Evolutionary conservation across 2,888 invertebrate species (phyloP).

Genomic region (Auanema freiburgensis): DNA sequence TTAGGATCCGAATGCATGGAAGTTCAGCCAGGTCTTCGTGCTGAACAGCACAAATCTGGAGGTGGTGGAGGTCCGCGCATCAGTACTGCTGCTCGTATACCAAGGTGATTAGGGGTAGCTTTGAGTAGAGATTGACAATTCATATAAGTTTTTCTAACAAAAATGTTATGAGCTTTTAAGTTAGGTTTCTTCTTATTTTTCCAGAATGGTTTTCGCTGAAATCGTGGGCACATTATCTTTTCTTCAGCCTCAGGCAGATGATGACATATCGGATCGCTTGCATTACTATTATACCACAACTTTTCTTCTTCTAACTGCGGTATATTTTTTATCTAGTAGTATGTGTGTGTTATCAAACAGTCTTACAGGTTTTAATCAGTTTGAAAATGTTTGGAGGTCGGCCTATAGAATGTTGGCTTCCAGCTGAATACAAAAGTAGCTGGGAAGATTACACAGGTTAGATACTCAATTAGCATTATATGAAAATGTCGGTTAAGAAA

Average conservation of each 20-base stretch:
- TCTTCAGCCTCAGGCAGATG: slow-evolving; percentile 60
- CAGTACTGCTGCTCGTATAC: slow-evolving; percentile 27
- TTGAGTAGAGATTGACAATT: background rate
- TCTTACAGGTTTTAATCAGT: slow-evolving; percentile 55
- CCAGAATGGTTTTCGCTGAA: slow-evolving; percentile 63
- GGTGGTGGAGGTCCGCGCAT: slow-evolving; percentile 34
- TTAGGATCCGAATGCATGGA: background rate
- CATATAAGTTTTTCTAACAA: background rate
- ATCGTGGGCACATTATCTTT: slow-evolving; percentile 63
- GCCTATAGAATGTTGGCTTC: slow-evolving; percentile 63
- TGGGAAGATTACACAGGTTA: slow-evolving; percentile 64
- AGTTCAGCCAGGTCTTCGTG: background rate
- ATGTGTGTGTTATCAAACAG: background rate
- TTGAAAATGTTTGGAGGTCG: slow-evolving; percentile 64
- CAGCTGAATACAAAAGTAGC: slow-evolving; percentile 60
- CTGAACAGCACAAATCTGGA: slow-evolving; percentile 8
- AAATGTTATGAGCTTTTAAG: too few species aligned
- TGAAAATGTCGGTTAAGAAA: slow-evolving; percentile 32
- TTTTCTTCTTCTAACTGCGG: slow-evolving; percentile 67
- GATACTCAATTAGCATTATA: background rate
- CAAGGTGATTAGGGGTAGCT: slow-evolving; percentile 23
- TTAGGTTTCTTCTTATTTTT: slow-evolving; percentile 17
- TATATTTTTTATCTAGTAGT: slow-evolving; percentile 19
- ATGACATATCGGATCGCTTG: slow-evolving; percentile 66
- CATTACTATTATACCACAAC: slow-evolving; percentile 69